Conservation (phyloP, 2,113 vertebrate species). For the Helogale parvula region DNA sequence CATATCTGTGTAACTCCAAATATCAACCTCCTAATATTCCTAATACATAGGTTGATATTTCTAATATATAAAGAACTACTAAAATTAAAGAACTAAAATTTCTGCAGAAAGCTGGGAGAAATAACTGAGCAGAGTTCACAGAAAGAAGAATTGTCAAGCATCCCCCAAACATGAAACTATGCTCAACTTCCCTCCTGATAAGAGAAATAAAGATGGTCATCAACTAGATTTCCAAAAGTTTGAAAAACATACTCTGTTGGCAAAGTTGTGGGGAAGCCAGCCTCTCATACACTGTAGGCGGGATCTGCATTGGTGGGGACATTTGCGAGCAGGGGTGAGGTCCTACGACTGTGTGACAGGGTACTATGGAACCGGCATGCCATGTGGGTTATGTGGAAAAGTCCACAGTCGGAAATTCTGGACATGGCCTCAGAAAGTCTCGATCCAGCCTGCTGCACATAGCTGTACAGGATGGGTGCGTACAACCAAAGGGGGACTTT, state of each 20-base stretch:
- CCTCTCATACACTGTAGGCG: not conserved
- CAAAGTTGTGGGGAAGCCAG: not conserved
- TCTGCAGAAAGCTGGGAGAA: not conserved
- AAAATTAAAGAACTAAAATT: constrained; percentile 11
- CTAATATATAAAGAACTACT: not conserved
- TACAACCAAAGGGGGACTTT: not conserved
- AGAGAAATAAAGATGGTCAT: not conserved
- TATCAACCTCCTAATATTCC: too few relatives aligned
- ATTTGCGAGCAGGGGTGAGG: not conserved
- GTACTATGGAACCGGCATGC: not conserved
- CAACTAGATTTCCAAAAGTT: not conserved
- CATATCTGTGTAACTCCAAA: not conserved
- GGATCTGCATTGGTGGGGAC: not conserved
- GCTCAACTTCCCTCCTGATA: not conserved
- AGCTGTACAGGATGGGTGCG: not conserved
- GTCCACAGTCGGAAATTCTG: not conserved
- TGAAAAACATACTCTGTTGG: not conserved
- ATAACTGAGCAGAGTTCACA: not conserved
- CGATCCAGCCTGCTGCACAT: not conserved
- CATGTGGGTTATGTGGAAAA: not conserved
- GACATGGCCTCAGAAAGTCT: not conserved
- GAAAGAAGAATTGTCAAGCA: not conserved
- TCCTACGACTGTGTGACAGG: not conserved
- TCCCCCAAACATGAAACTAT: not conserved
- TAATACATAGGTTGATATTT: not conserved